Conservation (phyloP, 2,797 vertebrate species). For the Platyrinchus mystaceus region DNA sequence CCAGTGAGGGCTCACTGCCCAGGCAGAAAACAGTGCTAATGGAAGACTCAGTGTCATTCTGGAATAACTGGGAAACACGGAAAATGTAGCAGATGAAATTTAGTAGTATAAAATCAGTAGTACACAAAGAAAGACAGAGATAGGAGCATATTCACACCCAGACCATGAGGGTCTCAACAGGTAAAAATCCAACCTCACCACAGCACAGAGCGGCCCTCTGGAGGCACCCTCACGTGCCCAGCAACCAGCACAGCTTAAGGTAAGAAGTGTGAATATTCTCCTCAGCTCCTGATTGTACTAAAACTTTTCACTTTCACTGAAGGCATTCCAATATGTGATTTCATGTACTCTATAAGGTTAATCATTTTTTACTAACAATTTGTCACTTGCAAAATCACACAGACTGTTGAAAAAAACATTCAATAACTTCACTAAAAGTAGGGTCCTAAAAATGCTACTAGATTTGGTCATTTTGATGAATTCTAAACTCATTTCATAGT, state of each 20-base stretch:
- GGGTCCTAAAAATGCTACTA: neutral
- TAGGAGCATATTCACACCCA: neutral
- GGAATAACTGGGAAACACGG: neutral
- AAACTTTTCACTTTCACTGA: neutral
- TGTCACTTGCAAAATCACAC: neutral
- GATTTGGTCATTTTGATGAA: neutral
- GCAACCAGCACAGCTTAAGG: neutral
- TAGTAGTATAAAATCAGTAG: neutral
- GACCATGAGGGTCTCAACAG: neutral
- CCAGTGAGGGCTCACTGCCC: neutral
- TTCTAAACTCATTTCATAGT: neutral
- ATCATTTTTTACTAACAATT: neutral
- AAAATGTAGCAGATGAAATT: neutral
- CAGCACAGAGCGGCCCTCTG: neutral
- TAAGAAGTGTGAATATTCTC: neutral
- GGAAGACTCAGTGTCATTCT: neutral
- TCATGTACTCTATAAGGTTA: neutral
- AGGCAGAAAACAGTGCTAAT: neutral
- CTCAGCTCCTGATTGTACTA: neutral
- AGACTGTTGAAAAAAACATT: neutral
- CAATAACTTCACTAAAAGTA: neutral
- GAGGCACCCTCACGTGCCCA: neutral
- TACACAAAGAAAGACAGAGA: neutral
- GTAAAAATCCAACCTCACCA: neutral
- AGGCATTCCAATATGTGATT: neutral